Percentiles rank a stretch among this genome's conserved stretches.
Conservation (phyloP, 1,140 invertebrate species). For the Epicauta chinensis region DNA sequence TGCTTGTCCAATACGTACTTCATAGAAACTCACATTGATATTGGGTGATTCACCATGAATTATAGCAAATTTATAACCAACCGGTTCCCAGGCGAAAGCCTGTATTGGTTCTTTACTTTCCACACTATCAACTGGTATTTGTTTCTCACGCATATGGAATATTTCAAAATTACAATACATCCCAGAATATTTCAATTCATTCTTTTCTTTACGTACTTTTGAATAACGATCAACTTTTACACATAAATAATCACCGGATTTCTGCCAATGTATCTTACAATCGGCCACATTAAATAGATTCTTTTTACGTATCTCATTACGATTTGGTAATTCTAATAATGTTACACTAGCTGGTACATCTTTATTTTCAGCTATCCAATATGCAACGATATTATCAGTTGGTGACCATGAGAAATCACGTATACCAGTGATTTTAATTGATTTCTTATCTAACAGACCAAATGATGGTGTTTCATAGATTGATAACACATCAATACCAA, state of each 20-base stretch:
- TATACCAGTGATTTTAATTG: constrained; percentile 86
- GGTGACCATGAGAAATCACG: constrained; percentile 98
- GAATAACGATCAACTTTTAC: constrained; percentile 97
- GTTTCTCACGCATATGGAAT: constrained; percentile 96
- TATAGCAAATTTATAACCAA: constrained; percentile 92
- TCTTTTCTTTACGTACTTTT: constrained; percentile 89
- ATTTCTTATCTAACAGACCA: constrained; percentile 89
- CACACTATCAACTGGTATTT: constrained; percentile 95
- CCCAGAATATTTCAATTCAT: constrained; percentile 88
- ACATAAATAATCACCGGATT: constrained; percentile 94
- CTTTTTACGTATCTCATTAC: constrained; percentile 89
- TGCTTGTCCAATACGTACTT: constrained; percentile 79
- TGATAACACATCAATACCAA: constrained; percentile 78
- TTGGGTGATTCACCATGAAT: constrained; percentile 90
- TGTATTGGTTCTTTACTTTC: constrained; percentile 91
- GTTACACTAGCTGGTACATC: constrained; percentile 82
- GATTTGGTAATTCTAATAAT: constrained; percentile 77
- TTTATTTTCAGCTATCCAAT: constrained; percentile 98
- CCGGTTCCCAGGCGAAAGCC: constrained; percentile 97
- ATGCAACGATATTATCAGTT: constrained; percentile 91
- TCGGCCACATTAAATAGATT: constrained; percentile 98
- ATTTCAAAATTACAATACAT: constrained; percentile 99
- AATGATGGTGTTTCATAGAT: constrained; percentile 96
- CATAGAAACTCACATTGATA: constrained; percentile 90
- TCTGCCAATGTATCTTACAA: constrained; percentile 99